Percentiles rank a stretch among this genome's conserved stretches.
Evolutionary conservation across 2,888 invertebrate genomes (phyloP).

Genomic region (Conops quadrifasciatus): DNA sequence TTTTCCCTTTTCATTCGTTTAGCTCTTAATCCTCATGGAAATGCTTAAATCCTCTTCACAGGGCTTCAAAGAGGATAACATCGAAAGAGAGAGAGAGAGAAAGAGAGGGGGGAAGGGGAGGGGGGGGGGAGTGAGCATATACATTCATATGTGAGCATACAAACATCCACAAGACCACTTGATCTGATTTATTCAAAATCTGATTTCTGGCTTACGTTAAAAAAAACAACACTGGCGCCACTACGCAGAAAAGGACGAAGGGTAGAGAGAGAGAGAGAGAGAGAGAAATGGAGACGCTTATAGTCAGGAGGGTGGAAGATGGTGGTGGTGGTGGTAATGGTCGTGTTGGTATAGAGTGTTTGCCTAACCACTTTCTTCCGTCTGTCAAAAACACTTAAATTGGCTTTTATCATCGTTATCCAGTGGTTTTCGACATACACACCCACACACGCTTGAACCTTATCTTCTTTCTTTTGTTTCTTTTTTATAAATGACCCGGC

Average conservation of each 20-base stretch:
- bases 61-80: constrained; percentile 55
- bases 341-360: too few species aligned
- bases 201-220: too few species aligned
- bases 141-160: not conserved
- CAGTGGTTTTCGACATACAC: constrained; percentile 46
- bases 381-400: constrained; percentile 52
- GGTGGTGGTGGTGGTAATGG: too few species aligned
- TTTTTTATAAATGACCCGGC: not conserved
- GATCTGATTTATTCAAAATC: not conserved
- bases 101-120: too few species aligned
- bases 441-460: constrained; percentile 38
- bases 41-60: constrained; percentile 60
- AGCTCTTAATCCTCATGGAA: constrained; percentile 52
- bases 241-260: not conserved
- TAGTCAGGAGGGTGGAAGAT: too few species aligned
- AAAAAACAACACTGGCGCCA: not conserved
- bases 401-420: constrained; percentile 60
- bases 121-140: too few species aligned
- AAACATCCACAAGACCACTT: constrained; percentile 12
- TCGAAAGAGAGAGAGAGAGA: too few species aligned
- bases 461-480: not conserved
- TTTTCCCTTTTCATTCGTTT: too few species aligned
- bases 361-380: constrained; percentile 16
- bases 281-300: not conserved
- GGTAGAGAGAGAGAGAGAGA: not conserved